A percentile compares a stretch with the other conserved stretches of the same genome.
phyloP scores from a whole-genome alignment of 2,888 invertebrate species.

The Epirrhoe tristata region DNA sequence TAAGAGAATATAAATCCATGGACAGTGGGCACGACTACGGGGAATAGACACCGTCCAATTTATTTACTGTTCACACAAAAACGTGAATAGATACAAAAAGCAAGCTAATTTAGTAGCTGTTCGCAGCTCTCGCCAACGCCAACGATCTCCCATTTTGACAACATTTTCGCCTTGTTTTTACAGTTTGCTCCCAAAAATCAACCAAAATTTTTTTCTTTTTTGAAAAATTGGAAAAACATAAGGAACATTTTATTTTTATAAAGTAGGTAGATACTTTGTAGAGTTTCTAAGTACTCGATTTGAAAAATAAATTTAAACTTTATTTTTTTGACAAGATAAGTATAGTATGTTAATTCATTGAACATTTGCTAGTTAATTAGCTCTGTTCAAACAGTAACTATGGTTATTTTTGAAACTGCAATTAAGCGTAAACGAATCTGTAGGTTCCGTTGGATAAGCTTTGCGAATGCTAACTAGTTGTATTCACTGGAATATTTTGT shows the following conservation, averaged over 20 bases:
- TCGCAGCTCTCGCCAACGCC: too few species aligned
- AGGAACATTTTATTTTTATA: too few species aligned
- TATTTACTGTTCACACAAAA: neutral
- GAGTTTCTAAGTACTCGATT: too few species aligned
- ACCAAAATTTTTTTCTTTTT: too few species aligned
- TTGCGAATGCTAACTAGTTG: slow-evolving; percentile 31
- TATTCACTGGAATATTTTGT: slow-evolving; percentile 25
- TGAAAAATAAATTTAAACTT: too few species aligned
- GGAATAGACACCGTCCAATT: neutral
- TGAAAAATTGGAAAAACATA: too few species aligned
- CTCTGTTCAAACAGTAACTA: slow-evolving; percentile 21
- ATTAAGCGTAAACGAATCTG: slow-evolving; percentile 20
- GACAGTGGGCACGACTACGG: neutral
- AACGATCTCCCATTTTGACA: too few species aligned
- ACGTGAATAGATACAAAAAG: too few species aligned
- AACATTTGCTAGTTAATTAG: slow-evolving; percentile 19
- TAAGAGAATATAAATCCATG: slow-evolving; percentile 4
- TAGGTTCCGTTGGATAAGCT: slow-evolving; percentile 19
- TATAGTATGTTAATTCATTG: slow-evolving; percentile 3
- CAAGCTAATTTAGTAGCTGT: neutral
- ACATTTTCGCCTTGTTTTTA: too few species aligned
- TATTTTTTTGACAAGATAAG: neutral
- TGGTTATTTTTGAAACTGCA: slow-evolving; percentile 27
- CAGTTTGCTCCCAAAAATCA: too few species aligned
- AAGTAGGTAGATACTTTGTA: too few species aligned